Evolutionary conservation across 2,797 vertebrate species (phyloP).

Genomic region (Chaetophractus vellerosus): DNA sequence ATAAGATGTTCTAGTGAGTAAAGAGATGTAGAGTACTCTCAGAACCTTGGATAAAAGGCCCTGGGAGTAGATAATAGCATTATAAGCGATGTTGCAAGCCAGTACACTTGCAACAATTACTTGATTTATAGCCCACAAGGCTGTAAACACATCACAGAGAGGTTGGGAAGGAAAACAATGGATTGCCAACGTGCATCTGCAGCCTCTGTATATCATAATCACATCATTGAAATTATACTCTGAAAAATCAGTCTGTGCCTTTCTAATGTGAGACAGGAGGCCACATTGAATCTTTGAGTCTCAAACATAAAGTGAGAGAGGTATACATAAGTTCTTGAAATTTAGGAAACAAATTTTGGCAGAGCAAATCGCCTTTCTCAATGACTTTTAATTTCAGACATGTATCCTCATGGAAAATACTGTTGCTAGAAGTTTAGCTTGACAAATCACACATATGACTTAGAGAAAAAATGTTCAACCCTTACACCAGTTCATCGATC

Average conservation of each 20-base stretch:
- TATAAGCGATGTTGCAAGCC: conserved; percentile 31
- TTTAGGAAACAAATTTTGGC: conserved; percentile 50
- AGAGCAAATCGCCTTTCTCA: neutral
- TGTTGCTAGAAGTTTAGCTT: conserved; percentile 19
- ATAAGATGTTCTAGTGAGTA: conserved; percentile 57
- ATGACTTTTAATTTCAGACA: conserved; percentile 52
- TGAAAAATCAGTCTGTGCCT: neutral
- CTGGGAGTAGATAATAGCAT: neutral
- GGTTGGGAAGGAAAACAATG: conserved; percentile 41
- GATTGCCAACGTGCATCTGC: neutral
- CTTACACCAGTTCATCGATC: neutral
- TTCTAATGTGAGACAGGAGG: neutral
- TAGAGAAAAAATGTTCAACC: neutral
- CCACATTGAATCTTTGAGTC: conserved; percentile 3
- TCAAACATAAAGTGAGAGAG: conserved; percentile 1
- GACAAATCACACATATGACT: neutral
- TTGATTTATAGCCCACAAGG: conserved; percentile 59
- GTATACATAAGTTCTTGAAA: neutral
- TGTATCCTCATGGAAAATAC: conserved; percentile 20
- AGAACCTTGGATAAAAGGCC: conserved; percentile 30
- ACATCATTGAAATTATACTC: neutral
- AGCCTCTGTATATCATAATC: conserved; percentile 3
- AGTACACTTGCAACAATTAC: conserved; percentile 42
- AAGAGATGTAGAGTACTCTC: conserved; percentile 57
- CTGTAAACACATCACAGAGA: conserved; percentile 63